These are phyloP conservation scores for Gastrophysa polygoni DNA, from an alignment of 2,888 invertebrate species.

Conservation along the genomic window DNA sequence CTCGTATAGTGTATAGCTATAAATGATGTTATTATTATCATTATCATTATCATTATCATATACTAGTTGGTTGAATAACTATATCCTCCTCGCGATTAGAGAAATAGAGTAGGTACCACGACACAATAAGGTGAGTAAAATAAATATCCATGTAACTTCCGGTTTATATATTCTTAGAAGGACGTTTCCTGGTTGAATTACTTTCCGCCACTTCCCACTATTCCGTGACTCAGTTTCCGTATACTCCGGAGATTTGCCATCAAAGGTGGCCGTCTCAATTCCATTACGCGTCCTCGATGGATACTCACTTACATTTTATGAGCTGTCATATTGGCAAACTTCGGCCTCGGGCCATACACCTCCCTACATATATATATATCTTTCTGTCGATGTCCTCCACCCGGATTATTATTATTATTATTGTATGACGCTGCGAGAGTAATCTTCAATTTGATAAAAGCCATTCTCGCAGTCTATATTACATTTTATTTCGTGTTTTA, in stretches of 20 bases:
- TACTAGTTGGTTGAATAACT: too few relatives aligned
- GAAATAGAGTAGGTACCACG: too few relatives aligned
- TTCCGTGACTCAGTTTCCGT: not conserved
- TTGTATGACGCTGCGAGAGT: constrained; percentile 36
- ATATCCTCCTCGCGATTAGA: too few relatives aligned
- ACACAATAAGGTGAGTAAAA: too few relatives aligned
- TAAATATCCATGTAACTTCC: too few relatives aligned
- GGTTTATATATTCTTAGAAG: too few relatives aligned
- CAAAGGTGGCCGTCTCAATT: constrained; percentile 57
- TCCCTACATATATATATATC: constrained; percentile 15
- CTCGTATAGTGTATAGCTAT: too few relatives aligned
- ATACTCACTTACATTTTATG: constrained; percentile 57
- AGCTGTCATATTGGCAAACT: constrained; percentile 58
- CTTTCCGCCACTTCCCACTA: not conserved
- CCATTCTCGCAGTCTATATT: constrained; percentile 32
- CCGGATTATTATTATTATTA: constrained; percentile 32
- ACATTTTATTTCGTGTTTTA: constrained; percentile 36
- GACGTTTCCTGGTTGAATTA: too few relatives aligned
- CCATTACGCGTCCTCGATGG: constrained; percentile 53
- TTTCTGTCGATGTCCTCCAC: constrained; percentile 16
- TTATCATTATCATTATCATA: too few relatives aligned
- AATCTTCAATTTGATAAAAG: constrained; percentile 39
- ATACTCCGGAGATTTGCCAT: constrained; percentile 43
- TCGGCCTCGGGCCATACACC: constrained; percentile 33
- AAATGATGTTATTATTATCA: too few relatives aligned